Evolutionary conservation across 2,888 invertebrate genomes (phyloP).

Genomic region (Chrysina gloriosa): DNA sequence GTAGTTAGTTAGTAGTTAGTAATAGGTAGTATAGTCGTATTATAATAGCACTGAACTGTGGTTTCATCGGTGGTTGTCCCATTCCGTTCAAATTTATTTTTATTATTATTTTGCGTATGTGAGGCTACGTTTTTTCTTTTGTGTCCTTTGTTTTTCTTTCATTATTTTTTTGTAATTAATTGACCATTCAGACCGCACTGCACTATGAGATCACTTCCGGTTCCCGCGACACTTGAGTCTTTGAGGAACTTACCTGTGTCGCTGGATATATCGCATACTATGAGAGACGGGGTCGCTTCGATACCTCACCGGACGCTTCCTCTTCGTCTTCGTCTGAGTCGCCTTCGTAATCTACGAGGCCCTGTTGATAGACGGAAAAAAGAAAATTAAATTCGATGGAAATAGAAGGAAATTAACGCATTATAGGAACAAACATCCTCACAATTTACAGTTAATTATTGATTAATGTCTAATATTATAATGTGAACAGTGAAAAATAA

Average conservation of each 20-base stretch:
- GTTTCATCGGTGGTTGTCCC: not conserved
- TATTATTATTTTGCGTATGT: too few species aligned
- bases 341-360: slow-evolving; percentile 96
- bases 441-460: too few species aligned
- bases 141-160: slow-evolving; percentile 1
- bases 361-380: slow-evolving; percentile 68
- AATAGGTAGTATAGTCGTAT: too few species aligned
- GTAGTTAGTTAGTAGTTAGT: too few species aligned
- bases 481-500: too few species aligned
- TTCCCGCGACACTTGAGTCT: slow-evolving; percentile 58
- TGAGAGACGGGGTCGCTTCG: slow-evolving; percentile 81
- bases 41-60: slow-evolving; percentile 35
- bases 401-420: too few species aligned
- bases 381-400: too few species aligned
- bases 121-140: not conserved
- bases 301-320: slow-evolving; percentile 68
- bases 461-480: too few species aligned
- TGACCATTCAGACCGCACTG: slow-evolving; percentile 58
- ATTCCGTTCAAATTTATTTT: too few species aligned
- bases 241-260: slow-evolving; percentile 53
- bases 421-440: too few species aligned
- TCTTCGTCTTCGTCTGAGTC: slow-evolving; percentile 97
- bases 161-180: slow-evolving; percentile 51
- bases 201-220: slow-evolving; percentile 63
- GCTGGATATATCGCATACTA: slow-evolving; percentile 66